Conservation (phyloP, 53 echinoderm and acorn worm species). For the Mesocentrotus franciscanus region DNA sequence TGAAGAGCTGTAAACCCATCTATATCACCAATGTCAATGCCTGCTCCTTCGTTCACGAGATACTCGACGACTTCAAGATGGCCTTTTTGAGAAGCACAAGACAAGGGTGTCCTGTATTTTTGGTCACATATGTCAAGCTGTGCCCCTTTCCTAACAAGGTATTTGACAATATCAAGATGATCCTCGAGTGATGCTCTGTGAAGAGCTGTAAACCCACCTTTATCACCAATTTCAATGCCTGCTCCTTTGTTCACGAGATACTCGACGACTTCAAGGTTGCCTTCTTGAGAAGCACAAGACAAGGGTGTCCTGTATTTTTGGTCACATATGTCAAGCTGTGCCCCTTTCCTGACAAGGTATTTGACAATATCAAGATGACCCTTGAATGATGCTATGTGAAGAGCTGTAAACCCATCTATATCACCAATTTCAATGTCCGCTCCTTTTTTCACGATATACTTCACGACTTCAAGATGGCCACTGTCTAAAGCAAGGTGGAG, state of each 20-base stretch:
- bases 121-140: too few relatives aligned
- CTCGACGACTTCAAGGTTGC: too few relatives aligned
- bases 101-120: not conserved
- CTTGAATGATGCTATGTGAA: not conserved
- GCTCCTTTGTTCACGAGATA: too few relatives aligned
- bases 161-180: not conserved
- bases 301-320: too few relatives aligned
- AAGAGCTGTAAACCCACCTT: too few relatives aligned
- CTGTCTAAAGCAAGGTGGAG: not conserved
- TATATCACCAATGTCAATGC: not conserved
- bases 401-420: not conserved
- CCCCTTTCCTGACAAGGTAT: too few relatives aligned
- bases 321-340: too few relatives aligned
- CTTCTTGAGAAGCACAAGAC: too few relatives aligned
- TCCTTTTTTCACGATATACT: not conserved
- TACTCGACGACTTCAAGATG: not conserved
- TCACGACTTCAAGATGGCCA: not conserved
- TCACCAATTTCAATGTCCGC: not conserved
- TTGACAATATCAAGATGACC: not conserved
- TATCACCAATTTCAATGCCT: too few relatives aligned
- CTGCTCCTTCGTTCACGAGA: not conserved
- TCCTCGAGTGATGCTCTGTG: too few relatives aligned
- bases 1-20: not conserved
- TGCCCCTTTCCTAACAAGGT: not conserved
- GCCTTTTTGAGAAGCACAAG: not conserved